Evolutionary conservation across 2,113 vertebrate genomes (phyloP).

Genomic region (Petroica traversi): DNA sequence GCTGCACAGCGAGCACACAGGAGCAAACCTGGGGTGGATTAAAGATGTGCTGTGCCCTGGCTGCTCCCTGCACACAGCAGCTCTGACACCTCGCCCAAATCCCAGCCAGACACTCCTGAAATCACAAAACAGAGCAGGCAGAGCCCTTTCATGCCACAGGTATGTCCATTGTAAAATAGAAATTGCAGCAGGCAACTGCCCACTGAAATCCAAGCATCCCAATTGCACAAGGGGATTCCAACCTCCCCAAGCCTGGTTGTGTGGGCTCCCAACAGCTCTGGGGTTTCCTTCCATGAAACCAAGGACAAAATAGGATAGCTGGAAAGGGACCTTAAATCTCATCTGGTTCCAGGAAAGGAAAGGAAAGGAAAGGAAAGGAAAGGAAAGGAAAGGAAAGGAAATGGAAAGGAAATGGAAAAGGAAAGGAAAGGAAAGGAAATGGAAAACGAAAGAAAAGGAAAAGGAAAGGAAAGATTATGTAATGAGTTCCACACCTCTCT

Average conservation of each 20-base stretch:
- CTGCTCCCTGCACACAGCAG: background rate
- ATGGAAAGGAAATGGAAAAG: background rate
- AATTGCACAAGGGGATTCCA: background rate
- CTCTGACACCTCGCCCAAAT: background rate
- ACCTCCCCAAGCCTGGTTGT: background rate
- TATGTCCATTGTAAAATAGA: background rate
- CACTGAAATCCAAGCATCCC: background rate
- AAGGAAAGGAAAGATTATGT: background rate
- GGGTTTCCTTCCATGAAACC: accelerated
- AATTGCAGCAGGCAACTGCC: background rate
- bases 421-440: background rate
- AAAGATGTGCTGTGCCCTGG: background rate
- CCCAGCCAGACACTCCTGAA: background rate
- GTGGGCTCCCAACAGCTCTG: background rate
- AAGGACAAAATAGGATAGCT: no score
- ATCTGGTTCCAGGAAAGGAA: background rate
- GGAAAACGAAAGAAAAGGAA: no score
- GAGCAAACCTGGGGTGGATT: background rate
- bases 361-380: background rate
- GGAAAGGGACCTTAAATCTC: background rate
- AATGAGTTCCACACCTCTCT: background rate
- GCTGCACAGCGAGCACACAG: background rate
- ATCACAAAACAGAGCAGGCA: background rate
- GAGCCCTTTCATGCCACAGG: background rate
- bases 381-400: background rate